Evolutionary conservation across 2,888 invertebrate species (phyloP).

Genomic region (Ormia ochracea): DNA sequence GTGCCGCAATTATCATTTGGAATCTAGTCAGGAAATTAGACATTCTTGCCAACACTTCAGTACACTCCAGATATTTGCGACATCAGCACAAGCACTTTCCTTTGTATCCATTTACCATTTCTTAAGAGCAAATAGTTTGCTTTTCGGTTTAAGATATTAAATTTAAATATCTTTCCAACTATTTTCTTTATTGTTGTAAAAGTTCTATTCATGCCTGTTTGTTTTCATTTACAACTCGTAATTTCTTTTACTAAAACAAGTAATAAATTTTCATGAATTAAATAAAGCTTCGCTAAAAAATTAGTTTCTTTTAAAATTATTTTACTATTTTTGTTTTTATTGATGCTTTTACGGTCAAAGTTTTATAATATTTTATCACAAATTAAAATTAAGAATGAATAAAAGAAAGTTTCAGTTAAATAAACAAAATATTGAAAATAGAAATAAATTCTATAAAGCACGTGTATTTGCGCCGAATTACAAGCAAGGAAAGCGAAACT

Average conservation of each 20-base stretch:
- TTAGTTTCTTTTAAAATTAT: neutral
- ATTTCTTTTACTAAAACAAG: conserved; percentile 8
- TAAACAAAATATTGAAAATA: neutral
- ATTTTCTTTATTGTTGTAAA: neutral
- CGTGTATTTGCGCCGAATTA: neutral
- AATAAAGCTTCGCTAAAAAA: conserved; percentile 13
- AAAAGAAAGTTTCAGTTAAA: conserved; percentile 4
- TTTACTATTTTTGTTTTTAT: neutral
- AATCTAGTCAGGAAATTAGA: conserved; percentile 48
- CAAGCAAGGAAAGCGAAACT: too few relatives aligned
- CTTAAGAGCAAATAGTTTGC: conserved; percentile 11
- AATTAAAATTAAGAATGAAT: conserved; percentile 12
- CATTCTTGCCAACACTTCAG: conserved; percentile 44
- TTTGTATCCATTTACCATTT: neutral
- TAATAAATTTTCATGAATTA: conserved; percentile 27
- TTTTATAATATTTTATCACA: conserved; percentile 33
- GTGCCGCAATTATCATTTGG: conserved; percentile 58
- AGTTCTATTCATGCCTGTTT: neutral
- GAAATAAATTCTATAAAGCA: neutral
- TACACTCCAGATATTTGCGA: neutral
- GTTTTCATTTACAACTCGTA: conserved; percentile 13
- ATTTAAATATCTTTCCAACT: conserved; percentile 1
- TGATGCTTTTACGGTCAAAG: conserved; percentile 21
- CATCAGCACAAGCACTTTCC: neutral
- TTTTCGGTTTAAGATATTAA: neutral